A percentile compares a stretch with the other conserved stretches of the same genome.
phyloP scores from a whole-genome alignment of 92 coral and sea anemone genomes.

The Blastomussa wellsi region DNA sequence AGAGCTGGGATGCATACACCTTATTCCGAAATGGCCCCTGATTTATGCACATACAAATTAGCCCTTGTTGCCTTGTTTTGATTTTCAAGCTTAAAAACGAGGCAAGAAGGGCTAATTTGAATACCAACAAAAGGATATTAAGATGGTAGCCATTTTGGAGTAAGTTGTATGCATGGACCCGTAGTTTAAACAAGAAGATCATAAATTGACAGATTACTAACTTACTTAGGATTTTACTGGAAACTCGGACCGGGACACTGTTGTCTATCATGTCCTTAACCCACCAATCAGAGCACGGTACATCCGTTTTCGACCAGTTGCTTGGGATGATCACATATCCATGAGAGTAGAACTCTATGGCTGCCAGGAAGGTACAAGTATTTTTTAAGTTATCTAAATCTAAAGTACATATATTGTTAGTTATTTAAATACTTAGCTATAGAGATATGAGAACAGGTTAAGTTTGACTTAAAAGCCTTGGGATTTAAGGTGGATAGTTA shows the following conservation, averaged over 20 bases:
- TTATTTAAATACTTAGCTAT: too few relatives aligned
- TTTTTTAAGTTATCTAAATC: background rate
- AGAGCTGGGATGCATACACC: too few relatives aligned
- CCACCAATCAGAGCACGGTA: background rate
- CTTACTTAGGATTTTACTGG: background rate
- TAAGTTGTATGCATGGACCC: background rate
- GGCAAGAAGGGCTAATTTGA: too few relatives aligned
- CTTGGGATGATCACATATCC: background rate
- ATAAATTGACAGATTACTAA: background rate
- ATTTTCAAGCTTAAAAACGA: too few relatives aligned
- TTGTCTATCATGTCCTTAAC: background rate
- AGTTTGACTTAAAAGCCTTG: too few relatives aligned
- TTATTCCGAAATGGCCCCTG: too few relatives aligned
- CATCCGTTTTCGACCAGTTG: background rate
- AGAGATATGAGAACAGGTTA: background rate
- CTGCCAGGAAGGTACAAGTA: background rate
- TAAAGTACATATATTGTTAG: background rate
- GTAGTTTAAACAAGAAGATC: background rate
- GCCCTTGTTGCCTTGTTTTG: too few relatives aligned
- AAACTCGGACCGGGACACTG: background rate
- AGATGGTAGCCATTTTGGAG: too few relatives aligned
- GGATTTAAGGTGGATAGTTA: too few relatives aligned
- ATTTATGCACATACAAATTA: too few relatives aligned
- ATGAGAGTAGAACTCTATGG: background rate
- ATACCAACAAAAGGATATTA: too few relatives aligned